Percentiles rank a stretch among this genome's conserved stretches.
Conservation (phyloP, 2,113 vertebrate species). For the Dunckerocampus dactyliophorus region DNA sequence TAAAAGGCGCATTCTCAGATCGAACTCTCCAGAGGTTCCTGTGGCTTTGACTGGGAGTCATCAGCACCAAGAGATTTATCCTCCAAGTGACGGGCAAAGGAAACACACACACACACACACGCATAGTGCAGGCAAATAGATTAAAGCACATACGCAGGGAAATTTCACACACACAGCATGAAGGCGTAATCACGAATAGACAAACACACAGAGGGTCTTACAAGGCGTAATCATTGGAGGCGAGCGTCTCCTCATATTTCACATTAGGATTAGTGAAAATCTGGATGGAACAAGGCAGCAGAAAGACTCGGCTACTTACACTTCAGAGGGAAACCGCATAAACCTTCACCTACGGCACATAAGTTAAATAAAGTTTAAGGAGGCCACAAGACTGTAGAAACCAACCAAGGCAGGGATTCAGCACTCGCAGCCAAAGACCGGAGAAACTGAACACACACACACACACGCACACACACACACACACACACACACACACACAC, state of each 20-base stretch:
- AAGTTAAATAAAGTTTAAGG: conserved; percentile 38
- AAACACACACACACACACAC: conserved; percentile 5
- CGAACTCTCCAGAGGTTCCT: conserved; percentile 28
- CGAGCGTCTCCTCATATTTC: conserved; percentile 49
- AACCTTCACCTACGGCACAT: conserved; percentile 27
- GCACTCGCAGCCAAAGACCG: background rate
- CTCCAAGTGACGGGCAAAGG: conserved; percentile 24
- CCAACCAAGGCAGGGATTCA: background rate
- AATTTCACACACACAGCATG: conserved; percentile 14
- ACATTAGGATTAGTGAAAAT: conserved; percentile 59
- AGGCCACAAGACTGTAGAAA: conserved; percentile 11
- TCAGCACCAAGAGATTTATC: conserved; percentile 37
- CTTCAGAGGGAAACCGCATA: conserved; percentile 27
- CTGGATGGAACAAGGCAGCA: conserved; percentile 41
- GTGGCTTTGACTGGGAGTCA: conserved; percentile 35
- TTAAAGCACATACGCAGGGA: conserved; percentile 18
- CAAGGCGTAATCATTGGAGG: conserved; percentile 50
- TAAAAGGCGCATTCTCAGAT: conserved; percentile 9
- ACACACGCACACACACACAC: too few species aligned
- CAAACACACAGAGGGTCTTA: conserved; percentile 54
- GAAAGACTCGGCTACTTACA: conserved; percentile 12
- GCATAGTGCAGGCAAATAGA: background rate
- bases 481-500: too few species aligned
- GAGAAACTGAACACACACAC: too few species aligned
- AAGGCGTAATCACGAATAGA: conserved; percentile 44